Conservation (phyloP, 2,113 vertebrate genomes). For the Peromyscus californicus region DNA sequence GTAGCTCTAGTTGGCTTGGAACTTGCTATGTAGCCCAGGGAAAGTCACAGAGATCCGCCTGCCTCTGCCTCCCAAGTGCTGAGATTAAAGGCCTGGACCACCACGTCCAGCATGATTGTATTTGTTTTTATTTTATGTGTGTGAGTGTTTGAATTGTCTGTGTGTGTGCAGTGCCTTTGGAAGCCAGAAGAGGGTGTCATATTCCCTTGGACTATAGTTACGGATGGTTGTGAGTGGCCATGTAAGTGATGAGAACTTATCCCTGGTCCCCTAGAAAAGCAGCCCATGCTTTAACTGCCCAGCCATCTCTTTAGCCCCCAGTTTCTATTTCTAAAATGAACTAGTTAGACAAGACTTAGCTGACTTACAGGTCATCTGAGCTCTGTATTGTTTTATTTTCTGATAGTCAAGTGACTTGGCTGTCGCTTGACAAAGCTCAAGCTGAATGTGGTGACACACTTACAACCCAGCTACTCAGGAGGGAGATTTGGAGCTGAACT, state of each 20-base stretch:
- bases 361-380: not conserved
- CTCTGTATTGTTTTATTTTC: not conserved
- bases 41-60: not conserved
- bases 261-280: not conserved
- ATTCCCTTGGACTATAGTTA: not conserved
- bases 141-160: not conserved
- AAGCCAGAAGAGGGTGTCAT: not conserved
- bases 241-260: not conserved
- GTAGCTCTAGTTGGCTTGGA: not conserved
- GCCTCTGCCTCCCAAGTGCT: not conserved
- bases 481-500: not conserved
- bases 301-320: not conserved
- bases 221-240: not conserved
- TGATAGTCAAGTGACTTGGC: not conserved
- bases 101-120: not conserved
- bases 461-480: not conserved
- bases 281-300: not conserved
- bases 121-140: not conserved
- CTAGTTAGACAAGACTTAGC: not conserved
- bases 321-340: conserved; percentile 40
- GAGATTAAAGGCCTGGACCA: not conserved
- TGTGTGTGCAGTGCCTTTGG: not conserved
- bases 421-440: not conserved
- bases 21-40: not conserved
- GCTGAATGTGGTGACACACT: not conserved